Percentiles rank a stretch among this genome's conserved stretches.
Conservation (phyloP, 2,888 invertebrate genomes). For the Stenolophus ochropezus region DNA sequence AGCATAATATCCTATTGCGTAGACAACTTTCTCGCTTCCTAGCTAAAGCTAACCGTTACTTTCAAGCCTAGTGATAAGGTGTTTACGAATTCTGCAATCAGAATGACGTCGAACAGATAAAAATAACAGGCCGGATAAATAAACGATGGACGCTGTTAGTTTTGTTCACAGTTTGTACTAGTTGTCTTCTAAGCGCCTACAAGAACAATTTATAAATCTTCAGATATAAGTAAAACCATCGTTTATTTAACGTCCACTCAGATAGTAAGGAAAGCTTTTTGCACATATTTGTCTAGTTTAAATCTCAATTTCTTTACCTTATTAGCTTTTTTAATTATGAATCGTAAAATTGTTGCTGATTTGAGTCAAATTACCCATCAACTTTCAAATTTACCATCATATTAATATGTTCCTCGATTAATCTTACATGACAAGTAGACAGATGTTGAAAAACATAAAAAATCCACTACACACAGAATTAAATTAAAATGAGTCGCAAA, state of each 20-base stretch:
- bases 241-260: too few relatives aligned
- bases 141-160: slow-evolving; percentile 30
- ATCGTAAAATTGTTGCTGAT: background rate
- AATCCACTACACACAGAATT: background rate
- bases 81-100: background rate
- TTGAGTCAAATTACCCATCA: background rate
- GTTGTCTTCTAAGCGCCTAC: background rate
- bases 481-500: slow-evolving; percentile 35
- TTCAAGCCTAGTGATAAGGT: background rate
- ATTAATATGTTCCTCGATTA: background rate
- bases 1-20: background rate
- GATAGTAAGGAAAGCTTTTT: background rate
- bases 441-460: background rate
- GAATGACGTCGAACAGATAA: slow-evolving; percentile 11
- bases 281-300: background rate
- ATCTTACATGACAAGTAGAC: background rate
- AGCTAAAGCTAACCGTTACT: background rate
- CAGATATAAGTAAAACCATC: too few relatives aligned
- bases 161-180: slow-evolving; percentile 36
- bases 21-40: background rate
- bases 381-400: background rate
- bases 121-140: slow-evolving; percentile 43
- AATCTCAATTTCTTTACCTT: background rate
- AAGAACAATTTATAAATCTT: too few relatives aligned
- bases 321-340: background rate